These are phyloP conservation scores for Zaprionus kolodkinae DNA, from an alignment of 1,140 invertebrate genomes.

Conservation along the genomic window DNA sequence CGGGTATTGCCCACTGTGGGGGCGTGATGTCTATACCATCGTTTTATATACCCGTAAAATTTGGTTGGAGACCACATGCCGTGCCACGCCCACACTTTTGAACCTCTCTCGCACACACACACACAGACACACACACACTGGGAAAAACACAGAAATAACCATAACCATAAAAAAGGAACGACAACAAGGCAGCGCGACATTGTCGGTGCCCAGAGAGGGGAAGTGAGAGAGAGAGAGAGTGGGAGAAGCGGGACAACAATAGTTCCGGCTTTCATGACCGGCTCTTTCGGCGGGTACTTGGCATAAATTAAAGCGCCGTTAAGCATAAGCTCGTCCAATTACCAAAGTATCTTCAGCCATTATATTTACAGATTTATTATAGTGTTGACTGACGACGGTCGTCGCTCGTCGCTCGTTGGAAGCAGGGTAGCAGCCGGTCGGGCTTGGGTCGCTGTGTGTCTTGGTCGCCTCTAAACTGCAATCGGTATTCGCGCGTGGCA, in stretches of 20 bases:
- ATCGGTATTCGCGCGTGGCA: slow-evolving; percentile 9
- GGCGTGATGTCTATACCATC: slow-evolving; percentile 42
- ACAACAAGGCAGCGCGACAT: slow-evolving; percentile 66
- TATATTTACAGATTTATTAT: slow-evolving; percentile 78
- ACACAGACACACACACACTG: slow-evolving; percentile 20
- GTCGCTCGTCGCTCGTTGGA: too few relatives aligned
- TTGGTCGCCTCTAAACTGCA: slow-evolving; percentile 23
- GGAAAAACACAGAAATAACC: slow-evolving; percentile 41
- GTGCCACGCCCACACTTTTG: slow-evolving; percentile 40
- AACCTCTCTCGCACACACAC: slow-evolving; percentile 12
- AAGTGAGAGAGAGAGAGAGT: slow-evolving; percentile 22
- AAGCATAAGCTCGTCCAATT: slow-evolving; percentile 79
- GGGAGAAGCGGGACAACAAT: not conserved
- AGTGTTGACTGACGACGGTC: slow-evolving; percentile 74
- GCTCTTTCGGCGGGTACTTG: slow-evolving; percentile 43
- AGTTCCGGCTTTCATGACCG: slow-evolving; percentile 12
- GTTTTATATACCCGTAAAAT: slow-evolving; percentile 63
- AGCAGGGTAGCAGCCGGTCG: not conserved
- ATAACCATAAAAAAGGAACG: slow-evolving; percentile 76
- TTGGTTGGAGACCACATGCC: slow-evolving; percentile 40
- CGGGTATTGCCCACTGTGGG: slow-evolving; percentile 11
- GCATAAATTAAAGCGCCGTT: slow-evolving; percentile 79
- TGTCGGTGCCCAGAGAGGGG: slow-evolving; percentile 52
- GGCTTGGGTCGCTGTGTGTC: not conserved
- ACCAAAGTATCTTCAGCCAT: slow-evolving; percentile 75